Evolutionary conservation across 2,113 vertebrate genomes (phyloP).

Genomic region (Ptychochromis oligacanthus): DNA sequence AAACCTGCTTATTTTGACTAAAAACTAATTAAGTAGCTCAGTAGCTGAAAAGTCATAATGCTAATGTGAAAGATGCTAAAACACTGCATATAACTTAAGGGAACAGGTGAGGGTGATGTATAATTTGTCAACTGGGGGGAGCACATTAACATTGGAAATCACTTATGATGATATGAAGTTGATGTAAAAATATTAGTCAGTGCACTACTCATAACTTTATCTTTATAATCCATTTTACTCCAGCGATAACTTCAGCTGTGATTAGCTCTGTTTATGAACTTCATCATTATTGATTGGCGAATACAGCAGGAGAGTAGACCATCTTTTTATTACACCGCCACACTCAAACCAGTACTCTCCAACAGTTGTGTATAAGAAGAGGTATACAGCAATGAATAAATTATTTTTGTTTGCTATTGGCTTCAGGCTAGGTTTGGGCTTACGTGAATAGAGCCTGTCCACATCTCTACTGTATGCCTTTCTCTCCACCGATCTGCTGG

Average conservation of each 20-base stretch:
- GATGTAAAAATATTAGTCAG: rapidly evolving
- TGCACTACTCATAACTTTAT: neutral
- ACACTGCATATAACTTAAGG: neutral
- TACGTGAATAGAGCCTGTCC: neutral
- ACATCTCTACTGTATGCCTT: neutral
- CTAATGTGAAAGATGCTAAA: neutral
- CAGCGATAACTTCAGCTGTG: neutral
- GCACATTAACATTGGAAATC: neutral
- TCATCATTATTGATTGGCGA: neutral
- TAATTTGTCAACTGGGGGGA: no score
- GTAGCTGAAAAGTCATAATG: neutral
- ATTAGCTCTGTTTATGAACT: neutral
- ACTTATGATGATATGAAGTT: neutral
- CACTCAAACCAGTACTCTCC: neutral
- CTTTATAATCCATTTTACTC: neutral
- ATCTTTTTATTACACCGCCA: neutral
- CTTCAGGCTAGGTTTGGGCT: neutral
- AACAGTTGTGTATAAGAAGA: neutral
- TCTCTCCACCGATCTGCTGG: neutral
- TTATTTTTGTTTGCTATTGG: no score
- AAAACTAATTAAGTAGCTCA: neutral
- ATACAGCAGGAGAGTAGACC: neutral
- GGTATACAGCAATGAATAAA: no score
- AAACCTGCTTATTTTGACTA: no score
- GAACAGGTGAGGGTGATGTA: neutral